These are phyloP conservation scores for Adelphocoris suturalis DNA, from an alignment of 2,888 invertebrate genomes.

Conservation along the genomic window DNA sequence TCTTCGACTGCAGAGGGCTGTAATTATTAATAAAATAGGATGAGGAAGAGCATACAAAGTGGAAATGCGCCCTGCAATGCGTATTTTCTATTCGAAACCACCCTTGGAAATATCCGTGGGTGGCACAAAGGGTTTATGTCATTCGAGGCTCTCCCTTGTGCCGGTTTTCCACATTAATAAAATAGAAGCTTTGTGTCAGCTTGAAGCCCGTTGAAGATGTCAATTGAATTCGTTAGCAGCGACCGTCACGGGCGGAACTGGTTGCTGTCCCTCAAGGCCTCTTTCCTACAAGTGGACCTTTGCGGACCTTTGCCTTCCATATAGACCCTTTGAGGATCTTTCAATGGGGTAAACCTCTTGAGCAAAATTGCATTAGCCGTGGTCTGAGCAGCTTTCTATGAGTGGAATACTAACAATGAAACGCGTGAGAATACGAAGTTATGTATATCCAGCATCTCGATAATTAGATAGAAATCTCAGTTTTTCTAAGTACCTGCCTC, in stretches of 20 bases:
- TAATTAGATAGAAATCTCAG: too few species aligned
- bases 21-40: not conserved
- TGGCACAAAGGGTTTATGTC: not conserved
- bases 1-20: too few species aligned
- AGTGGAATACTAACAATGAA: too few species aligned
- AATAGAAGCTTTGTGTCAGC: not conserved
- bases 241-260: not conserved
- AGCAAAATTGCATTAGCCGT: too few species aligned
- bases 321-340: not conserved
- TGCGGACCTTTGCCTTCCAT: not conserved
- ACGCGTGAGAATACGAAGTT: too few species aligned
- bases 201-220: constrained; percentile 8
- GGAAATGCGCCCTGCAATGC: not conserved
- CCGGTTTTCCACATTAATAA: constrained; percentile 12
- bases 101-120: not conserved
- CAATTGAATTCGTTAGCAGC: constrained; percentile 33
- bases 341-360: not conserved
- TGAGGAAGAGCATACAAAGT: not conserved
- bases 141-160: not conserved
- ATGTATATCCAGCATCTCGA: too few species aligned
- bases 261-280: not conserved
- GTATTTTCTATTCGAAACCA: constrained; percentile 6
- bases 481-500: too few species aligned
- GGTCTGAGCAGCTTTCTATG: too few species aligned
- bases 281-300: not conserved